Evolutionary conservation across 1,140 invertebrate species (phyloP).

Genomic region (Drosophila trapezifrons): DNA sequence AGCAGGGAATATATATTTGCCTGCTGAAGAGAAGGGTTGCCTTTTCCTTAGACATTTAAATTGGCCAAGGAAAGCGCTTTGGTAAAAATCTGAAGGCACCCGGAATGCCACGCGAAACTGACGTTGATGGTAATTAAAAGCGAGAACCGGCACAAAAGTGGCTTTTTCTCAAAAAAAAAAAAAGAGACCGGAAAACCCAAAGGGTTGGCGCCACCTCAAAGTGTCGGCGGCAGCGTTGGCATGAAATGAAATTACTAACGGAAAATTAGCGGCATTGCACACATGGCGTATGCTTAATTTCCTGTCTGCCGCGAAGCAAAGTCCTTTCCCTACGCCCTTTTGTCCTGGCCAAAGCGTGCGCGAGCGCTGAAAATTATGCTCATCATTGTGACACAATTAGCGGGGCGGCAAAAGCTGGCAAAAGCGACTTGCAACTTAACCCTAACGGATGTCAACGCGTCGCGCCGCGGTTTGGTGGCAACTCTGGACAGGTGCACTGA

Average conservation of each 20-base stretch:
- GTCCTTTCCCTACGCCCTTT: slow-evolving; percentile 16
- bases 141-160: slow-evolving; percentile 20
- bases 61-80: slow-evolving; percentile 46
- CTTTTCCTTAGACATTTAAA: slow-evolving; percentile 51
- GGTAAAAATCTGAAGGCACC: slow-evolving; percentile 36
- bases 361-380: slow-evolving; percentile 69
- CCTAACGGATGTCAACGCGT: slow-evolving; percentile 65
- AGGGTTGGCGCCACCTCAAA: slow-evolving; percentile 42
- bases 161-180: slow-evolving; percentile 4
- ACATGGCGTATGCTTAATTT: slow-evolving; percentile 77
- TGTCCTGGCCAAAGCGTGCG: slow-evolving; percentile 50
- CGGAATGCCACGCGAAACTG: slow-evolving; percentile 52
- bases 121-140: slow-evolving; percentile 80
- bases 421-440: slow-evolving; percentile 60
- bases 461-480: slow-evolving; percentile 39
- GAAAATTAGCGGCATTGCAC: slow-evolving; percentile 72
- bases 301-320: slow-evolving; percentile 46
- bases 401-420: slow-evolving; percentile 25
- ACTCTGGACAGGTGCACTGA: slow-evolving; percentile 39
- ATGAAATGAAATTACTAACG: slow-evolving; percentile 76
- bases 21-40: slow-evolving; percentile 36
- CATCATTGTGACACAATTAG: slow-evolving; percentile 82
- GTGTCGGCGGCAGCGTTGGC: slow-evolving; percentile 28
- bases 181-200: slow-evolving; percentile 2
- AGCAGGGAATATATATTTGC: slow-evolving; percentile 58